phyloP scores from a whole-genome alignment of 2,113 vertebrate species.

The Toxotes jaculatrix region DNA sequence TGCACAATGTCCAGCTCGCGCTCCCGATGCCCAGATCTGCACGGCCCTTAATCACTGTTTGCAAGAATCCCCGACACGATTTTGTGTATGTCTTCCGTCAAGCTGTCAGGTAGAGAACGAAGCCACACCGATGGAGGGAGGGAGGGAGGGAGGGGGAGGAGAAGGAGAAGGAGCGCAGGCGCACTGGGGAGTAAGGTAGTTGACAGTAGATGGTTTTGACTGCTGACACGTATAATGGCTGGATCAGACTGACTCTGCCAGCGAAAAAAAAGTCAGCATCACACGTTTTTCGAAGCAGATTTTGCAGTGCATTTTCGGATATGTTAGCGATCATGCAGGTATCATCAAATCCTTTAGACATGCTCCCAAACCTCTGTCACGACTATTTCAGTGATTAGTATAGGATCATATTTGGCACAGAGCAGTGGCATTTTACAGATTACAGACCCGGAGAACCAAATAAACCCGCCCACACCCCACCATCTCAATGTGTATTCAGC shows the following conservation, averaged over 20 bases:
- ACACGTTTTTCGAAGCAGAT: no score
- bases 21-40: background rate
- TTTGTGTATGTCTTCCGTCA: constrained; percentile 22
- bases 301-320: no score
- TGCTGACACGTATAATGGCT: constrained; percentile 2
- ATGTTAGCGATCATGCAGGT: no score
- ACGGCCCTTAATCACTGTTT: background rate
- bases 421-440: no score
- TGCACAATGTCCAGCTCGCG: background rate
- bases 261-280: background rate
- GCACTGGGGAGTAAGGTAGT: constrained; percentile 33
- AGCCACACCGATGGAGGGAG: constrained; percentile 13
- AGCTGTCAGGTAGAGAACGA: constrained; percentile 48
- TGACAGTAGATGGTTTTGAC: constrained; percentile 1
- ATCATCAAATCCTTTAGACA: no score
- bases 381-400: no score
- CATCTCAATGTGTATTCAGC: no score
- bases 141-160: background rate
- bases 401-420: no score
- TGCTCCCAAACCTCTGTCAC: no score
- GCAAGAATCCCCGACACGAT: constrained; percentile 12
- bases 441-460: no score
- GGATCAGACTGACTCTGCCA: background rate
- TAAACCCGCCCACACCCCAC: no score
- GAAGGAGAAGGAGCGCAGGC: constrained; percentile 61